Evolutionary conservation across 2,797 vertebrate genomes (phyloP).

Genomic region (Aldrovandia affinis): DNA sequence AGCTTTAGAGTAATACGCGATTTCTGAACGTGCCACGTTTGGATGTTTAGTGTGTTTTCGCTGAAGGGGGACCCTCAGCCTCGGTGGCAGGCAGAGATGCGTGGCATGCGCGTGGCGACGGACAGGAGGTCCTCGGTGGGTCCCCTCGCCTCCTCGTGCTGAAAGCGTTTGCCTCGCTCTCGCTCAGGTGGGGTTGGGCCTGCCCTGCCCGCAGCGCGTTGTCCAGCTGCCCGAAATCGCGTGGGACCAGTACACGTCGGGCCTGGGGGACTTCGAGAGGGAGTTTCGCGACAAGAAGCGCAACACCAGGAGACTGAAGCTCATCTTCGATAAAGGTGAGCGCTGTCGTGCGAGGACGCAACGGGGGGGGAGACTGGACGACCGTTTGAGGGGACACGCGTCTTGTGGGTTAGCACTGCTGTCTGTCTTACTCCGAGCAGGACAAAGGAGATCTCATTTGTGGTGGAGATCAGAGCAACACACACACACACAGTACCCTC

Average conservation of each 20-base stretch:
- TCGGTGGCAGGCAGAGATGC: too few species aligned
- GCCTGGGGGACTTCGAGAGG: constrained; percentile 92
- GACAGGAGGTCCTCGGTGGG: too few species aligned
- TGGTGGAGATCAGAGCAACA: too few species aligned
- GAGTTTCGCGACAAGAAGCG: constrained; percentile 95
- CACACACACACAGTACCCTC: too few species aligned
- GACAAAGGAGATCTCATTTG: too few species aligned
- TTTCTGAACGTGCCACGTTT: not conserved
- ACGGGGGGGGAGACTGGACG: not conserved
- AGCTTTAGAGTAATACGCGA: not conserved
- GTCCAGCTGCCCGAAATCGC: constrained; percentile 94
- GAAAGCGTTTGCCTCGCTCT: not conserved
- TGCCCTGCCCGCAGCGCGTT: constrained; percentile 94
- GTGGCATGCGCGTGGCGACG: too few species aligned
- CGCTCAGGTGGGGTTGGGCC: constrained; percentile 85
- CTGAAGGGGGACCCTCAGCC: too few species aligned
- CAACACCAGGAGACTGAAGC: constrained; percentile 88
- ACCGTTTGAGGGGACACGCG: too few species aligned
- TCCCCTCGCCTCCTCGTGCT: too few species aligned
- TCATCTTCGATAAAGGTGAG: constrained; percentile 95
- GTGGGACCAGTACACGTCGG: constrained; percentile 98
- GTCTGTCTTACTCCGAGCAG: too few species aligned
- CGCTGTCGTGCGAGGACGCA: not conserved
- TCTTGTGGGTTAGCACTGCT: too few species aligned
- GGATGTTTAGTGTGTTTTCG: too few species aligned